Evolutionary conservation across 1,140 invertebrate genomes (phyloP).

Genomic region (Oryctes rhinoceros): DNA sequence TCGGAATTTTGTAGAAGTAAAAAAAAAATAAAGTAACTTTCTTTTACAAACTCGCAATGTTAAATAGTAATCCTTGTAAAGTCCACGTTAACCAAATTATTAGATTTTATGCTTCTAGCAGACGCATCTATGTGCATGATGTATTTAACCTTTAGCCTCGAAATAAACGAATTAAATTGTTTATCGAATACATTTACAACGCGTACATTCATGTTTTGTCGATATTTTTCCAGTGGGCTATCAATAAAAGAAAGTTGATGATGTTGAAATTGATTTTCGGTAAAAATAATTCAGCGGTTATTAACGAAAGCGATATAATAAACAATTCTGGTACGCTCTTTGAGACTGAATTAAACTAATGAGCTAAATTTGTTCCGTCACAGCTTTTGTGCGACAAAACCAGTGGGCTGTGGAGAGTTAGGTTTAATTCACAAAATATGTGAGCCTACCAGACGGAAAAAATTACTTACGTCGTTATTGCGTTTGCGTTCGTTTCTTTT

Average conservation of each 20-base stretch:
- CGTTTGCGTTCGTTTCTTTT: neutral
- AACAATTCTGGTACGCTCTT: neutral
- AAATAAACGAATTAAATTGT: too few relatives aligned
- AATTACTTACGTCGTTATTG: neutral
- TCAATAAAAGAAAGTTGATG: conserved; percentile 1
- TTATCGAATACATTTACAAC: too few relatives aligned
- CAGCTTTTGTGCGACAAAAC: conserved; percentile 35
- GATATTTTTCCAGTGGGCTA: neutral
- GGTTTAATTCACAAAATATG: conserved; percentile 21
- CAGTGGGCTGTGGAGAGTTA: conserved; percentile 27
- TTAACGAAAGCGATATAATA: neutral
- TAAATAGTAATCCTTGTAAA: too few relatives aligned
- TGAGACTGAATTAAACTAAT: conserved; percentile 25
- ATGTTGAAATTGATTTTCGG: neutral
- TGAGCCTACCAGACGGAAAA: conserved; percentile 29
- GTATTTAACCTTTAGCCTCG: too few relatives aligned
- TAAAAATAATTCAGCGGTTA: neutral
- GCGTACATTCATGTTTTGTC: too few relatives aligned
- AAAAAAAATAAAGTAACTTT: too few relatives aligned
- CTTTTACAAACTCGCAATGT: too few relatives aligned
- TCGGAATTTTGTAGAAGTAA: too few relatives aligned
- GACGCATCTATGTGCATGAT: too few relatives aligned
- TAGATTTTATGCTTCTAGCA: too few relatives aligned
- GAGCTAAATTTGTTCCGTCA: conserved; percentile 22
- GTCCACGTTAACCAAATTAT: too few relatives aligned